Percentiles rank a stretch among this genome's conserved stretches.
Conservation (phyloP, 2,888 invertebrate species). For the Machimus atricapillus region DNA sequence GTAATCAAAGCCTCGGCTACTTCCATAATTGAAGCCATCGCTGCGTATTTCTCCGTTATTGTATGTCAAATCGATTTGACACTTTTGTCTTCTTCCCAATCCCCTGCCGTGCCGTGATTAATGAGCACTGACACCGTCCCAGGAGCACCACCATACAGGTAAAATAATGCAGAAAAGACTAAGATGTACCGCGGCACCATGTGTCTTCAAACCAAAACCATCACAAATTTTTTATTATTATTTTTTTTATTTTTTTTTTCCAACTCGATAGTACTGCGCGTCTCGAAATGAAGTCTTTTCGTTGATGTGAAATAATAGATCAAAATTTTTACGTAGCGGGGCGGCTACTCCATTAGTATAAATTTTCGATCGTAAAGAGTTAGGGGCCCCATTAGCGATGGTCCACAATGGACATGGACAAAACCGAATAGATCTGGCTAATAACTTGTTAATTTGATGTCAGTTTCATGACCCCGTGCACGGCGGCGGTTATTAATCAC, state of each 20-base stretch:
- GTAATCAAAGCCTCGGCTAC: constrained; percentile 27
- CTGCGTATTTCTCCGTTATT: constrained; percentile 18
- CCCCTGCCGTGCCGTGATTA: constrained; percentile 39
- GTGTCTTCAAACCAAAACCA: neutral
- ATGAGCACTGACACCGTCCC: constrained; percentile 18
- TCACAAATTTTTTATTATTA: neutral
- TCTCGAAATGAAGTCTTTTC: constrained; percentile 23
- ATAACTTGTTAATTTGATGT: constrained; percentile 42
- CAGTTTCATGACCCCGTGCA: constrained; percentile 32
- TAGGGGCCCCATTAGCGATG: constrained; percentile 11
- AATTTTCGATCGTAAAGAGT: constrained; percentile 16
- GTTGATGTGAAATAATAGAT: constrained; percentile 35
- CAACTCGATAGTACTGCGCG: neutral
- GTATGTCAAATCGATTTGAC: constrained; percentile 43
- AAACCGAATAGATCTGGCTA: constrained; percentile 30
- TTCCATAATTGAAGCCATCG: constrained; percentile 24
- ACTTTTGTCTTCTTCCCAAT: constrained; percentile 42
- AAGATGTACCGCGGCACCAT: neutral
- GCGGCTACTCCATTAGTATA: constrained; percentile 23
- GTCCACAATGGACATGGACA: constrained; percentile 3
- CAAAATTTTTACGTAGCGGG: constrained; percentile 7
- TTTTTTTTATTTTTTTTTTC: no score
- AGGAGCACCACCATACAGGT: neutral
- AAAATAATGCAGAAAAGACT: neutral
- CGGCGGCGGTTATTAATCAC: constrained; percentile 29